phyloP scores from a whole-genome alignment of 2,113 vertebrate genomes.

The Gambusia holbrooki region DNA sequence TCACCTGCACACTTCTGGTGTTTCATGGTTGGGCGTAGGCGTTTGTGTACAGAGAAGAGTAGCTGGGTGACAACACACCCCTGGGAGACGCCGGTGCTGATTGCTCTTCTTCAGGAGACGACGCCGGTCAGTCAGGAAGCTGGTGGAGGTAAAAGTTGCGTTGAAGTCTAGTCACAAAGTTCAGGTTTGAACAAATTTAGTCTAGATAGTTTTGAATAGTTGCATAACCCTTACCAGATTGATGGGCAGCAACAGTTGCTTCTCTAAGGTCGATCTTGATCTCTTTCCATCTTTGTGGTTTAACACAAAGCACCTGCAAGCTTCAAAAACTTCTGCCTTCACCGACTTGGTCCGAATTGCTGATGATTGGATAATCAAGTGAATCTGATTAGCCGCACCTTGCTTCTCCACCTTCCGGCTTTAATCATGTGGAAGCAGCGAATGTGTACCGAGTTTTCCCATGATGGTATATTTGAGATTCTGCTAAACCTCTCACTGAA shows the following conservation, averaged over 20 bases:
- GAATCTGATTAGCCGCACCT: neutral
- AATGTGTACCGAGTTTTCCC: neutral
- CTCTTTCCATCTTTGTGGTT: neutral
- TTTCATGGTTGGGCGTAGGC: no score
- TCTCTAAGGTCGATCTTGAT: neutral
- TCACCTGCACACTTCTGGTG: no score
- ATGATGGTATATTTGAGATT: constrained; percentile 22
- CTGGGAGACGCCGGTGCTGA: no score
- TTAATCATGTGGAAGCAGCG: neutral
- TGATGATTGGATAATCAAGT: neutral
- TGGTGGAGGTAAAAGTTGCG: no score
- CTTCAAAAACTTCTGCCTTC: neutral
- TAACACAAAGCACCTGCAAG: no score
- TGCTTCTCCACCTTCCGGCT: neutral
- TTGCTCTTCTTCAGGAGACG: no score
- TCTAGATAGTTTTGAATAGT: neutral
- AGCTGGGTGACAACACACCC: no score
- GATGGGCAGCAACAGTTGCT: neutral
- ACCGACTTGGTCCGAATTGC: neutral
- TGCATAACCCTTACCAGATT: neutral
- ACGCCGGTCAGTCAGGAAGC: no score
- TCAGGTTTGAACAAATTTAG: no score
- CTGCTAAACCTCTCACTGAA: constrained; percentile 10
- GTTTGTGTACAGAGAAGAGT: no score
- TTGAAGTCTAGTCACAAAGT: no score